These are phyloP conservation scores for Apistogramma diplotaenia DNA, from an alignment of 2,113 vertebrate genomes.

Conservation along the genomic window DNA sequence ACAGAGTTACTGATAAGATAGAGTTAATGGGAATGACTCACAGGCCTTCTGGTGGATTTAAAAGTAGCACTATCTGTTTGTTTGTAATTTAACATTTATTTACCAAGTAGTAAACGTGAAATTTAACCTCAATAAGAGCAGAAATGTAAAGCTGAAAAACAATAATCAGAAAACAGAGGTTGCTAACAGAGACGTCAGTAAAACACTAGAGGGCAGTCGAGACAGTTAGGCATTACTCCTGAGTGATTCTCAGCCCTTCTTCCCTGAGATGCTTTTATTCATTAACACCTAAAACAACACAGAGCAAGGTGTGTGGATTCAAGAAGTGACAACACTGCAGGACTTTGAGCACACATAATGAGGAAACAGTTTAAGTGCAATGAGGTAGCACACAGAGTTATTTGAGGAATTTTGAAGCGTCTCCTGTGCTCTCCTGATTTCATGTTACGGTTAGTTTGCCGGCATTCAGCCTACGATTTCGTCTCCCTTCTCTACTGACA, in stretches of 20 bases:
- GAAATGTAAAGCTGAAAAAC: background rate
- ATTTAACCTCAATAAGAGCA: background rate
- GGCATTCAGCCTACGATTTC: background rate
- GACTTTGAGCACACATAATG: constrained; percentile 52
- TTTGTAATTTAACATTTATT: constrained; percentile 7
- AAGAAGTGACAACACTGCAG: constrained; percentile 8
- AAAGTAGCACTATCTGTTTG: background rate
- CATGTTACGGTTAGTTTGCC: background rate
- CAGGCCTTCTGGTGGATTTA: background rate
- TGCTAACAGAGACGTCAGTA: background rate
- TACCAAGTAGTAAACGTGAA: background rate
- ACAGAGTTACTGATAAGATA: constrained; percentile 18
- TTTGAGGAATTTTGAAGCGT: background rate
- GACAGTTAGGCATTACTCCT: background rate
- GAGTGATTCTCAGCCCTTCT: background rate
- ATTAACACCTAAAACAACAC: constrained; percentile 55
- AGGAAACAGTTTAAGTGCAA: background rate
- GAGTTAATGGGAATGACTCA: background rate
- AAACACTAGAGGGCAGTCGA: constrained; percentile 30
- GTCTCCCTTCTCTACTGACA: background rate
- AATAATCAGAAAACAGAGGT: background rate
- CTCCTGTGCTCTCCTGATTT: background rate
- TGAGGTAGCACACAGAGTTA: constrained; percentile 26
- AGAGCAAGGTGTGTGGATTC: background rate
- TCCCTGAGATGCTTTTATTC: constrained; percentile 44